Conservation (phyloP, 2,888 invertebrate genomes). For the Agrotis ipsilon region DNA sequence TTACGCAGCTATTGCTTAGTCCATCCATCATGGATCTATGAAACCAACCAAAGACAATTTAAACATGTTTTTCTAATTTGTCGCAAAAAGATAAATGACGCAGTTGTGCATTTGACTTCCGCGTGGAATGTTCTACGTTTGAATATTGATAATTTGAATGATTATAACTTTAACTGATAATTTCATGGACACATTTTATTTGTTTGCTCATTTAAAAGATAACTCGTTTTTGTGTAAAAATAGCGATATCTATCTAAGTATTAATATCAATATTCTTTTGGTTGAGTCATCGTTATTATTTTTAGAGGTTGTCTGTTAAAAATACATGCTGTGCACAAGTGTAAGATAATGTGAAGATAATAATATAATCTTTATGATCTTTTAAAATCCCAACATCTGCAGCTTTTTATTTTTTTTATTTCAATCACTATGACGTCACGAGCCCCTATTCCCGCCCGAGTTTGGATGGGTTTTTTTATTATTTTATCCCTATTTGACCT, state of each 20-base stretch:
- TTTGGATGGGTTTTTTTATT: no score
- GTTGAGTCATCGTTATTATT: slow-evolving; percentile 45
- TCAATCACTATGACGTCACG: no score
- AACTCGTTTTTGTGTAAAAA: slow-evolving; percentile 41
- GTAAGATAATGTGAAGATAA: no score
- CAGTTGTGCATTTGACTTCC: slow-evolving; percentile 35
- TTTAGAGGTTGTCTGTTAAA: slow-evolving; percentile 27
- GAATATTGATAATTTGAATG: slow-evolving; percentile 16
- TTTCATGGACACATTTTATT: slow-evolving; percentile 30
- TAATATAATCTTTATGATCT: no score
- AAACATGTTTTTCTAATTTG: background rate
- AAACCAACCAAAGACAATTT: slow-evolving; percentile 4
- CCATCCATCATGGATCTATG: no score
- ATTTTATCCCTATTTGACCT: no score
- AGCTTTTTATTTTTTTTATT: no score
- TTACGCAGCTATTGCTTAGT: no score
- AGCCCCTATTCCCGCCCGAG: no score
- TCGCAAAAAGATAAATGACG: slow-evolving; percentile 18
- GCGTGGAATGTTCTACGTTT: slow-evolving; percentile 34
- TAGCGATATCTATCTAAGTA: slow-evolving; percentile 34
- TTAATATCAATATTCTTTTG: slow-evolving; percentile 8
- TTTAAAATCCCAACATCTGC: no score
- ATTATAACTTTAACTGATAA: slow-evolving; percentile 3
- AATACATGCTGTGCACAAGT: background rate
- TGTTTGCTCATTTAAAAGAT: slow-evolving; percentile 38